phyloP scores from a whole-genome alignment of 2,888 invertebrate species.

The Drosophila crucigera region DNA sequence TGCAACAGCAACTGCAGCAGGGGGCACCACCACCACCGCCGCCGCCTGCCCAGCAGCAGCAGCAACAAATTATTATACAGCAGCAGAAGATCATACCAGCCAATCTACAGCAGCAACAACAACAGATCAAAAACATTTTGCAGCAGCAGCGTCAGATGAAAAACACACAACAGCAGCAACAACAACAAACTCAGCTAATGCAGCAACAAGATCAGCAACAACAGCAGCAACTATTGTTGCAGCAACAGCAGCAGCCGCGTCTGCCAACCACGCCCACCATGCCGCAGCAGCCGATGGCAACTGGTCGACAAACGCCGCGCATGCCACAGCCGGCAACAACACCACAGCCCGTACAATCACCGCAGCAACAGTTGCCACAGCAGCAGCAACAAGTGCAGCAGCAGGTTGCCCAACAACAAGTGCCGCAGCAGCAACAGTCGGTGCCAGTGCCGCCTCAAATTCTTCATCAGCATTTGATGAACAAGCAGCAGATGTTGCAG shows the following conservation, averaged over 20 bases:
- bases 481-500: constrained; percentile 72
- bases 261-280: constrained; percentile 63
- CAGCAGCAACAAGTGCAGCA: constrained; percentile 53
- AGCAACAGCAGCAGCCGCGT: constrained; percentile 62
- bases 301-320: constrained; percentile 79
- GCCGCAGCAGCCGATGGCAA: constrained; percentile 76
- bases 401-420: constrained; percentile 74
- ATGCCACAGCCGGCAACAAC: constrained; percentile 80
- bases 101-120: constrained; percentile 68
- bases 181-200: constrained; percentile 54
- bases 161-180: constrained; percentile 61
- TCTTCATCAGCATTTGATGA: constrained; percentile 71
- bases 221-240: constrained; percentile 57
- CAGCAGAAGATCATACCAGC: constrained; percentile 82
- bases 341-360: constrained; percentile 82
- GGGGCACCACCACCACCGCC: constrained; percentile 56
- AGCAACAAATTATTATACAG: constrained; percentile 80
- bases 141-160: constrained; percentile 72
- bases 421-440: constrained; percentile 72
- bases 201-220: constrained; percentile 48
- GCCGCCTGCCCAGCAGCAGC: constrained; percentile 58
- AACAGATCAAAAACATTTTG: constrained; percentile 73
- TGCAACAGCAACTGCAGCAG: constrained; percentile 71
- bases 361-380: constrained; percentile 74
- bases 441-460: constrained; percentile 81